A percentile compares a stretch with the other conserved stretches of the same genome.
These are phyloP conservation scores for Pimephales promelas DNA, from an alignment of 2,113 vertebrate genomes.

Conservation along the genomic window DNA sequence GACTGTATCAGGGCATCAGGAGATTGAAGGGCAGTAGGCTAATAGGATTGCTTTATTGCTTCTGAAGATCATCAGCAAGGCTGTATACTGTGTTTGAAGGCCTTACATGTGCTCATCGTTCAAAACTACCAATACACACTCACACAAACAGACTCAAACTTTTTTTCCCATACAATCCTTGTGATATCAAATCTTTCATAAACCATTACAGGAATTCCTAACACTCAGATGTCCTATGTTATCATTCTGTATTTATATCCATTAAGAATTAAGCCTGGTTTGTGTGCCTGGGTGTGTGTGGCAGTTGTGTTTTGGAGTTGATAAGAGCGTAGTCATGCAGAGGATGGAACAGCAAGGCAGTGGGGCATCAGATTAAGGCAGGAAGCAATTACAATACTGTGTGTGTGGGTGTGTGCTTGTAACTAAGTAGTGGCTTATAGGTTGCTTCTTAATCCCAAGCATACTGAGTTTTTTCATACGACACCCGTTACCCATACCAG, in stretches of 20 bases:
- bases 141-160: background rate
- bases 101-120: background rate
- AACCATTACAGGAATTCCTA: background rate
- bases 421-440: constrained; percentile 14
- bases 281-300: constrained; percentile 13
- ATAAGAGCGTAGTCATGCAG: background rate
- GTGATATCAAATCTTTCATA: background rate
- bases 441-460: background rate
- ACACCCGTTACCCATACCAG: background rate
- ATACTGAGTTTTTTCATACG: constrained; percentile 1
- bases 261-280: background rate
- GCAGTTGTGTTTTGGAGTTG: background rate
- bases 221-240: background rate
- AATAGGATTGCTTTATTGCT: constrained; percentile 27
- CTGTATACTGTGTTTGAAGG: constrained; percentile 5
- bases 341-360: background rate
- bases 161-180: background rate
- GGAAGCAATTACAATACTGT: constrained; percentile 21
- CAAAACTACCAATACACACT: background rate
- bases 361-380: constrained; percentile 35
- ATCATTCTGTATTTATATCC: background rate
- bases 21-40: constrained; percentile 20
- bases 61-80: background rate
- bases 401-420: background rate
- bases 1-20: background rate